phyloP scores from a whole-genome alignment of 1,140 invertebrate species.

The Cepaea nemoralis region DNA sequence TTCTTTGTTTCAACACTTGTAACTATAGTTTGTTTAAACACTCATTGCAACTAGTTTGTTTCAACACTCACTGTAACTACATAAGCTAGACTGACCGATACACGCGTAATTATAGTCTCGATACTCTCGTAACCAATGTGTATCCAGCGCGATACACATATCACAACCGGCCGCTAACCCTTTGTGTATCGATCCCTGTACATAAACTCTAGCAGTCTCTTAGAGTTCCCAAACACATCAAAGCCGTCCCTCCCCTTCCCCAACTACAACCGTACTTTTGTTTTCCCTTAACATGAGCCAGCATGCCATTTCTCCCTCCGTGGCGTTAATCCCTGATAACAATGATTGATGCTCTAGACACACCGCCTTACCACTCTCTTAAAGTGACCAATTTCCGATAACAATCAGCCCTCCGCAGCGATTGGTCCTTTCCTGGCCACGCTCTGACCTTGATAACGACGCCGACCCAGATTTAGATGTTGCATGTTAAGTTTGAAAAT shows the following conservation, averaged over 20 bases:
- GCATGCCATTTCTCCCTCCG: background rate
- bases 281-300: background rate
- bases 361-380: background rate
- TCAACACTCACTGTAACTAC: too few species aligned
- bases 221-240: background rate
- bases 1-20: too few species aligned
- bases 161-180: too few species aligned
- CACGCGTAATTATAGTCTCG: too few species aligned
- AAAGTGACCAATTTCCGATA: conserved; percentile 32
- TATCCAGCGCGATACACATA: too few species aligned
- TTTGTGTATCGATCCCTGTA: conserved; percentile 5
- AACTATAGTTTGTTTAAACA: too few species aligned
- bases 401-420: conserved; percentile 1
- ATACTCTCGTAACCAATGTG: too few species aligned
- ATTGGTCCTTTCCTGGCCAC: conserved; percentile 1
- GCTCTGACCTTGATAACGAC: background rate
- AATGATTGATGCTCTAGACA: conserved; percentile 22
- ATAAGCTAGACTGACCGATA: too few species aligned
- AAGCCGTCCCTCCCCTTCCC: background rate
- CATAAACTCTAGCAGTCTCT: background rate
- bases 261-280: background rate
- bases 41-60: too few species aligned
- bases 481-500: too few species aligned
- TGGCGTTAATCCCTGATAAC: conserved; percentile 19
- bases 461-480: background rate